Conservation (phyloP, 2,113 vertebrate genomes). For the Dissostichus mawsoni region DNA sequence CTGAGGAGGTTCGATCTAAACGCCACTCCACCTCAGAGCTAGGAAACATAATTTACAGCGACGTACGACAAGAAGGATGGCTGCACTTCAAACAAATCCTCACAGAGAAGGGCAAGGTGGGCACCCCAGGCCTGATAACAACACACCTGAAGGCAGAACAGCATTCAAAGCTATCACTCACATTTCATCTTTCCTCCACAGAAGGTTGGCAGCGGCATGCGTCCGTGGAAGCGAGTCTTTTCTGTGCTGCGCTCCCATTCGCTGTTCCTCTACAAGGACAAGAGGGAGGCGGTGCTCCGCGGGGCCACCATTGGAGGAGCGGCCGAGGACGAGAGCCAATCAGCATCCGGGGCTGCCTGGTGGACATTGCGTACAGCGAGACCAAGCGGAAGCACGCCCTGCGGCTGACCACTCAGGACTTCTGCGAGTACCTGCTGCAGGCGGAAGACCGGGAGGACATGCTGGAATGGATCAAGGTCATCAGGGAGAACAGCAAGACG, state of each 20-base stretch:
- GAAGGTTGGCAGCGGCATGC: conserved; percentile 95
- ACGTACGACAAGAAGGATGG: conserved; percentile 94
- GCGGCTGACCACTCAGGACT: conserved; percentile 98
- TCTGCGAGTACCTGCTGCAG: conserved; percentile 99
- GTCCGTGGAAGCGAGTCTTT: conserved; percentile 95
- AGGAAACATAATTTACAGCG: conserved; percentile 89
- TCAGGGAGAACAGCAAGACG: conserved; percentile 95
- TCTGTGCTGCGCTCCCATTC: conserved; percentile 92
- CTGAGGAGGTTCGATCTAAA: conserved; percentile 91
- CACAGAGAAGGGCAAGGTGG: conserved; percentile 97
- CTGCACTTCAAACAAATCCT: conserved; percentile 96
- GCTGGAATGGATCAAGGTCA: conserved; percentile 97
- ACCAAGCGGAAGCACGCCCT: conserved; percentile 97
- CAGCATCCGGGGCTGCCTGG: conserved; percentile 96
- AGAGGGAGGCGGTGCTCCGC: conserved; percentile 90
- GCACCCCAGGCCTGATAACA: neutral
- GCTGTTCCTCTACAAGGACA: conserved; percentile 96
- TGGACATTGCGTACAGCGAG: conserved; percentile 99
- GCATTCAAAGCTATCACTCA: rapidly evolving
- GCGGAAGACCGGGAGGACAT: conserved; percentile 98
- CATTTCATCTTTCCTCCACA: conserved; percentile 55
- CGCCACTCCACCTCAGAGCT: conserved; percentile 96
- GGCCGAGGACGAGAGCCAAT: conserved; percentile 93
- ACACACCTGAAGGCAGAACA: neutral
- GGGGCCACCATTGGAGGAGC: conserved; percentile 79